phyloP scores from a whole-genome alignment of 2,113 vertebrate genomes.

The Rhombomys opimus region DNA sequence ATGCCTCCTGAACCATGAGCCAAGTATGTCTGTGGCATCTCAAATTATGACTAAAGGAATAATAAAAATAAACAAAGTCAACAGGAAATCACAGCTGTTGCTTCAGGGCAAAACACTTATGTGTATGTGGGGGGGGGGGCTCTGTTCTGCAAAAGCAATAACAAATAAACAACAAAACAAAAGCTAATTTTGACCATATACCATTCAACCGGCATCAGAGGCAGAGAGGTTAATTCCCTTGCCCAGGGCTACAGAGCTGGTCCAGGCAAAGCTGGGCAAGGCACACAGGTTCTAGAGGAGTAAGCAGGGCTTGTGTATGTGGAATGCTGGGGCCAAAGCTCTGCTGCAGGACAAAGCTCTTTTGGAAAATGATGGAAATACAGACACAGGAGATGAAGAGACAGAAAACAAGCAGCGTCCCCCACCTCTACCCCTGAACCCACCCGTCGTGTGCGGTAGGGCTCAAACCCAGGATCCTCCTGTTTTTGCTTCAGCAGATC shows the following conservation, averaged over 20 bases:
- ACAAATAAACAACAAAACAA: not conserved
- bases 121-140: accelerated
- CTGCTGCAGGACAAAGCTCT: not conserved
- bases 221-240: not conserved
- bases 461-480: not conserved
- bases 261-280: not conserved
- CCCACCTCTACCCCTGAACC: not conserved
- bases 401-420: not conserved
- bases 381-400: not conserved
- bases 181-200: not conserved
- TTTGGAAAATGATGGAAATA: not conserved
- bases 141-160: not conserved
- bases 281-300: not conserved
- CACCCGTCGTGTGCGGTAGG: not conserved
- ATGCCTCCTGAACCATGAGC: not conserved
- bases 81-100: not conserved
- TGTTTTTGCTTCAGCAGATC: not conserved
- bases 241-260: not conserved
- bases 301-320: not conserved
- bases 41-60: not conserved
- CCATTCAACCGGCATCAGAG: not conserved
- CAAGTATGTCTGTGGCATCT: not conserved
- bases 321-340: not conserved
- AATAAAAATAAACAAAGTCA: not conserved
- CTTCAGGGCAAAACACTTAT: not conserved